Percentiles rank a stretch among this genome's conserved stretches.
Evolutionary conservation across 1,140 invertebrate species (phyloP).

Genomic region (Aphelenchoides besseyi): DNA sequence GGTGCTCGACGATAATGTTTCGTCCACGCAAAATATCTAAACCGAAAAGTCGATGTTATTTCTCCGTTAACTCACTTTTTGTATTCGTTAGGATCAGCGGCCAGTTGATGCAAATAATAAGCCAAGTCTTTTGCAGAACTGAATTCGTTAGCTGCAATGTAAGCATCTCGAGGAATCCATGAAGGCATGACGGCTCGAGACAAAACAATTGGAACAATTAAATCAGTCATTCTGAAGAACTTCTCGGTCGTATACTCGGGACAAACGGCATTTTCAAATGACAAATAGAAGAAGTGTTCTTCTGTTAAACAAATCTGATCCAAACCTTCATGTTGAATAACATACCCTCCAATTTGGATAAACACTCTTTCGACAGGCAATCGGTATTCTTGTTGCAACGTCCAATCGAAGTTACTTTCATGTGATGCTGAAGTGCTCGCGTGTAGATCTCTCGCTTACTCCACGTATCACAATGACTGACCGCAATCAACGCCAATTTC

Average conservation of each 20-base stretch:
- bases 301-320: background rate
- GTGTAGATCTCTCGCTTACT: background rate
- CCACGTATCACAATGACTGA: constrained; percentile 11
- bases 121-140: background rate
- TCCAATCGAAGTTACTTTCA: constrained; percentile 1
- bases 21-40: constrained; percentile 9
- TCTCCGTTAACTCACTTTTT: constrained; percentile 15
- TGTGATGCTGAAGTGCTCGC: background rate
- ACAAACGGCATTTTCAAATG: constrained; percentile 70
- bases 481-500: background rate
- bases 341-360: background rate
- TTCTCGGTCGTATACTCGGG: constrained; percentile 51
- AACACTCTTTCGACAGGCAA: background rate
- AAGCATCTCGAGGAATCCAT: background rate
- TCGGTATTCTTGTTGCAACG: background rate
- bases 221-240: background rate
- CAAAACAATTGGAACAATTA: constrained; percentile 19
- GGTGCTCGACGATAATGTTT: background rate
- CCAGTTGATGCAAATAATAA: background rate
- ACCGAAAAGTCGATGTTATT: background rate
- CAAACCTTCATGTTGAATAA: background rate
- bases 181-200: background rate
- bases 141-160: background rate
- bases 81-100: background rate
- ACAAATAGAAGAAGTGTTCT: constrained; percentile 71